Evolutionary conservation across 2,797 vertebrate genomes (phyloP).

Genomic region (Argya squamiceps): DNA sequence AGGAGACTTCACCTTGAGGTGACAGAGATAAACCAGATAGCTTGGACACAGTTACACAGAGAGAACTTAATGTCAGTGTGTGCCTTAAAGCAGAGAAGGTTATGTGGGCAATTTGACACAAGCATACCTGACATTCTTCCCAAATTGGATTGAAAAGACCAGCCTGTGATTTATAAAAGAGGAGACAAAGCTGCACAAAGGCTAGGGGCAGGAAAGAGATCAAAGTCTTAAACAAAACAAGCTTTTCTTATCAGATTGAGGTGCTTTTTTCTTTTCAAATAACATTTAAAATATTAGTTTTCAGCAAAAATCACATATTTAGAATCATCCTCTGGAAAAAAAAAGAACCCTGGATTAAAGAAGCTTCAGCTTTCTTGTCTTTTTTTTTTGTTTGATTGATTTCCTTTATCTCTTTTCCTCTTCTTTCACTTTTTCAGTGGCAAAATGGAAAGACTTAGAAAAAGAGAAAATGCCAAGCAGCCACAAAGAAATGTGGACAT

Average conservation of each 20-base stretch:
- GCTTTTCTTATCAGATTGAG: not conserved
- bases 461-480: not conserved
- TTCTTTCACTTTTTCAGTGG: not conserved
- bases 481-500: not conserved
- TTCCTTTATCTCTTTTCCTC: not conserved
- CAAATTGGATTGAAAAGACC: conserved; percentile 36
- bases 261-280: not conserved
- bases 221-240: conserved; percentile 3
- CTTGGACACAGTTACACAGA: not conserved
- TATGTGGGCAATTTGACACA: conserved; percentile 35
- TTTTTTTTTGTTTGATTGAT: not conserved
- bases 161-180: conserved; percentile 33
- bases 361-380: not conserved
- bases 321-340: not conserved
- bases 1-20: not conserved
- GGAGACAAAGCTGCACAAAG: conserved; percentile 38
- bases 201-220: conserved; percentile 31
- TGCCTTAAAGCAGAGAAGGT: conserved; percentile 5
- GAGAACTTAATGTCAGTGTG: not conserved
- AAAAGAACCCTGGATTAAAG: not conserved
- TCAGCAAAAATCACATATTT: not conserved
- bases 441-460: not conserved
- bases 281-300: not conserved
- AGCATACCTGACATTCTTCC: conserved; percentile 62
- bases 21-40: not conserved